Base-by-base conservation (phyloP, 2,888 invertebrate genomes). In the Xestia ashworthii region DNA sequence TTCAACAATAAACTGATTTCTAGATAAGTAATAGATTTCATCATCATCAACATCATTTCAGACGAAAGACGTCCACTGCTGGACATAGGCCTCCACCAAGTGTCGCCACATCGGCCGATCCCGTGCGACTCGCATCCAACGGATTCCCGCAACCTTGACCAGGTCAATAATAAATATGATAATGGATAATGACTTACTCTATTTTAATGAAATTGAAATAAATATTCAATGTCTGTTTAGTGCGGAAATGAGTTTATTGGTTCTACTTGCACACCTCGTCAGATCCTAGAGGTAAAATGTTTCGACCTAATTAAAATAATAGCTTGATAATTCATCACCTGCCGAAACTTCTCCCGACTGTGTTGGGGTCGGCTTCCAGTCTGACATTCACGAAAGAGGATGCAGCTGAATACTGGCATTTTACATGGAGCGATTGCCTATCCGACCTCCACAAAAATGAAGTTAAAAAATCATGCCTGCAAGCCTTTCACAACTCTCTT, bases 1-100 rank as follows among this genome's bases (percentile, higher is more conserved):
- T 62, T n/a, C 12, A 44, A 53, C 44, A 69, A 53, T 77, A 58
- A 65, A 70, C 77, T 53, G 8, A 48, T 80, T 76, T 68, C 48
- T 68, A 58, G 22, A 68, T 58, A 2, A 2, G 1, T 32, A 32
- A 32, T 32, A 32, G 32, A 32, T 3, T 32, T 32, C 32, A 32
- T 32, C 32, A 32, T 32, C 32, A 32, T 32, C 32, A 32, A 2
- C 32, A 32, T 32, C 32, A 32, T 32, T 32, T 32, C 32, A 32
- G 32, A 2, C 32, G 32, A 32, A 32, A 3, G 32, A 32, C 32
- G 32, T 32, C 32, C 32, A 32, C 32, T 32, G 32, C 32, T 32
- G 32, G 32, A 32, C 32, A 32, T 32, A 32, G 32, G 32, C 32
- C 32, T 32, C 32, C 32, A 1, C 32, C 32, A 32, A 32, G 32